These are phyloP conservation scores for Aepyceros melampus DNA, from an alignment of 2,113 vertebrate genomes.

Conservation along the genomic window DNA sequence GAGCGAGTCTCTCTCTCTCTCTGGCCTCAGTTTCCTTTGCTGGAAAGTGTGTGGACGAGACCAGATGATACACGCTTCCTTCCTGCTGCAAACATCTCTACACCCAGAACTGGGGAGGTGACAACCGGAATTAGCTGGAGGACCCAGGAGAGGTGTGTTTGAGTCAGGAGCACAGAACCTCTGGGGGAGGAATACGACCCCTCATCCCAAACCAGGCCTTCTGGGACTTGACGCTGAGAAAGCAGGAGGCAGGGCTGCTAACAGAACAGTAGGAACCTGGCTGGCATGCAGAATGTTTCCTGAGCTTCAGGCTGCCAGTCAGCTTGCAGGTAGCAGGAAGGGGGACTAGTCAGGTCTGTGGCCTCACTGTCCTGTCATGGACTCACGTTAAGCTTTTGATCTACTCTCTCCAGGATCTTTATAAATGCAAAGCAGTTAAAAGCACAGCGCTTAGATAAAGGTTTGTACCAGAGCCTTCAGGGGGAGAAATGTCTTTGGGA, in stretches of 20 bases:
- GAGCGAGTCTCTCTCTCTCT: background rate
- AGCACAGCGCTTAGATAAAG: background rate
- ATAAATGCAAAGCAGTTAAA: background rate
- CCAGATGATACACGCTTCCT: background rate
- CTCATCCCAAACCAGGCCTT: background rate
- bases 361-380: background rate
- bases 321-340: background rate
- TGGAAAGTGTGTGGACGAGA: background rate
- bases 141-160: rapidly evolving
- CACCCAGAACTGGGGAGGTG: background rate
- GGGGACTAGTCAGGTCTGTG: background rate
- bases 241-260: background rate
- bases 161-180: background rate
- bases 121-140: background rate
- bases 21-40: background rate
- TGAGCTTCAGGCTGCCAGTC: background rate
- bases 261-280: background rate
- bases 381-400: background rate
- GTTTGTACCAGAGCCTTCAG: background rate
- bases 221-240: background rate
- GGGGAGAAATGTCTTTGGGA: background rate
- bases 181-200: background rate
- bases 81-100: background rate
- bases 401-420: background rate
- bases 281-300: background rate